A percentile compares a stretch with the other conserved stretches of the same genome.
Evolutionary conservation across 2,113 vertebrate species (phyloP).

Genomic region (Campylomormyrus tamandua): DNA sequence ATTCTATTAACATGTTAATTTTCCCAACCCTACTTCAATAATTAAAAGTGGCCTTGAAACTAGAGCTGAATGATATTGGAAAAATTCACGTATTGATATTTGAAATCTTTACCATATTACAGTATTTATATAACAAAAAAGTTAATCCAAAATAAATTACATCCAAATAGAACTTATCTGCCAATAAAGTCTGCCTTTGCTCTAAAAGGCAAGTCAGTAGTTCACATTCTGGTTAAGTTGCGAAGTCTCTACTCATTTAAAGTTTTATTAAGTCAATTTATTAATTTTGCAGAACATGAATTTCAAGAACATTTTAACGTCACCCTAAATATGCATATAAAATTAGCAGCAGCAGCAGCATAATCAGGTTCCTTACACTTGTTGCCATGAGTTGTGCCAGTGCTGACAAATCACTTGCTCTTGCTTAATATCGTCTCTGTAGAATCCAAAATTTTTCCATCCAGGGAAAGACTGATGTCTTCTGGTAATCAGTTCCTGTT

Average conservation of each 20-base stretch:
- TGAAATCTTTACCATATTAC: background rate
- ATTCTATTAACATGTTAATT: background rate
- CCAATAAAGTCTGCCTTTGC: background rate
- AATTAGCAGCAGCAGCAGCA: background rate
- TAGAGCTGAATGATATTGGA: background rate
- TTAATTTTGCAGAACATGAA: background rate
- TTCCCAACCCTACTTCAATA: background rate
- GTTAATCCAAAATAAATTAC: background rate
- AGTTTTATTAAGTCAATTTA: background rate
- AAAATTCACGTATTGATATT: background rate
- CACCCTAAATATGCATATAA: background rate
- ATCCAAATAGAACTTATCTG: background rate
- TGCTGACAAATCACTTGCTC: background rate
- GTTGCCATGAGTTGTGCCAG: background rate
- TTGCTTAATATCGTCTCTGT: background rate
- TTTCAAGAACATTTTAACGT: background rate
- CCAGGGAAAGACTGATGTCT: background rate
- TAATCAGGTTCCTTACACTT: background rate
- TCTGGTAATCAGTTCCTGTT: background rate
- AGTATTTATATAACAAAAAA: background rate
- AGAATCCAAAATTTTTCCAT: background rate
- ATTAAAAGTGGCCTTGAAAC: background rate
- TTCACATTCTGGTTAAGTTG: background rate
- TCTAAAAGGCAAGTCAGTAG: background rate
- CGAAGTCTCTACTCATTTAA: background rate